Percentiles rank a stretch among this genome's conserved stretches.
These are phyloP conservation scores for Callimorpha dominula DNA, from an alignment of 2,888 invertebrate species.

Conservation along the genomic window DNA sequence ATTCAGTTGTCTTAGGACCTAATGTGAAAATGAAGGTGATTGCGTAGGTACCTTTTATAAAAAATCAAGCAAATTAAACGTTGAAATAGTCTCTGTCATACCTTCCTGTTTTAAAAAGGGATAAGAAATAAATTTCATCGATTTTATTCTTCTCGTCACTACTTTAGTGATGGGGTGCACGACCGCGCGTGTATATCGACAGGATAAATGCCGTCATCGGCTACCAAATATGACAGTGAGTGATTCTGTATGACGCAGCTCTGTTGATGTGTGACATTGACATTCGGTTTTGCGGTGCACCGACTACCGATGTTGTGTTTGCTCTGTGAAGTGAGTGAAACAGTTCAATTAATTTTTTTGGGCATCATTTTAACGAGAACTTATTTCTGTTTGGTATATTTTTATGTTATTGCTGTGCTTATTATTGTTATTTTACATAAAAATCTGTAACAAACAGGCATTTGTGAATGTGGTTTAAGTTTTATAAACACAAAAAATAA, in stretches of 20 bases:
- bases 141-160: not conserved
- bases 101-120: not conserved
- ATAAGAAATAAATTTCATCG: not conserved
- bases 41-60: not conserved
- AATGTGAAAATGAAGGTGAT: not conserved
- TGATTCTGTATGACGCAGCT: slow-evolving; percentile 21
- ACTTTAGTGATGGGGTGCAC: slow-evolving; percentile 1
- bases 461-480: no score
- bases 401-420: not conserved
- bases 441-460: no score
- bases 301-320: slow-evolving; percentile 22
- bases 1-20: not conserved
- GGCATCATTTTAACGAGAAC: not conserved
- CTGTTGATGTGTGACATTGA: slow-evolving; percentile 48
- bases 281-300: slow-evolving; percentile 20
- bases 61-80: not conserved
- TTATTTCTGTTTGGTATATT: not conserved
- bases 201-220: slow-evolving; percentile 8
- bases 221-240: slow-evolving; percentile 31
- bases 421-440: not conserved
- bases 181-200: slow-evolving; percentile 20
- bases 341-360: not conserved
- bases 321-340: slow-evolving; percentile 27
- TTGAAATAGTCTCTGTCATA: not conserved
- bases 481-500: no score